phyloP scores from a whole-genome alignment of 2,113 vertebrate species.

The Nesoenas mayeri region DNA sequence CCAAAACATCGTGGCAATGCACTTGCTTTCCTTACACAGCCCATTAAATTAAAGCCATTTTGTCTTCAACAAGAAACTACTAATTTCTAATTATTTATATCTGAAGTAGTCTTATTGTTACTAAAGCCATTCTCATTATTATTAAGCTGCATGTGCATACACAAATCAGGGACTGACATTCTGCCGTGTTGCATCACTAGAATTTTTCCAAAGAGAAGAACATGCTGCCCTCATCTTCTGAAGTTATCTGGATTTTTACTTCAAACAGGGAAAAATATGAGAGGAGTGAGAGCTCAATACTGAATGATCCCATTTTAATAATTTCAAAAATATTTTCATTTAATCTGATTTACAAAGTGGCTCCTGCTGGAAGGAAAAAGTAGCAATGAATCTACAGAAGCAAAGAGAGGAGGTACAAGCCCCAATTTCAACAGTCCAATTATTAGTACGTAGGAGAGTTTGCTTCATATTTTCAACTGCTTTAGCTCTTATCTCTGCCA shows the following conservation, averaged over 20 bases:
- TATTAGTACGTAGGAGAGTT: background rate
- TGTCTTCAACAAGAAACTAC: background rate
- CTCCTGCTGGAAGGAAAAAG: background rate
- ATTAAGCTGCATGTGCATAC: background rate
- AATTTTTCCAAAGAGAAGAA: background rate
- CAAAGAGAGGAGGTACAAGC: background rate
- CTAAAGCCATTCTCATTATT: background rate
- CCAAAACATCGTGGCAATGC: fast-evolving
- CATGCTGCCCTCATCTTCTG: background rate
- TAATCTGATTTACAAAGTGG: background rate
- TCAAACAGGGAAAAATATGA: background rate
- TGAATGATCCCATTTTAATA: background rate
- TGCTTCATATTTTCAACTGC: background rate
- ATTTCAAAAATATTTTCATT: background rate
- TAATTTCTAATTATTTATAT: background rate
- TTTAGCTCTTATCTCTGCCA: background rate
- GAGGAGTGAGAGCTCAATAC: background rate
- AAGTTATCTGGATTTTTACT: background rate
- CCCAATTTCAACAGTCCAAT: background rate
- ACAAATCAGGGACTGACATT: background rate
- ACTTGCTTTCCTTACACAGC: background rate
- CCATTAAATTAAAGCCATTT: background rate
- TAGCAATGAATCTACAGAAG: background rate
- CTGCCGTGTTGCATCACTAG: fast-evolving
- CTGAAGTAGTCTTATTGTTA: background rate